Evolutionary conservation across 2,888 invertebrate species (phyloP), one percentile per base, ranked within the genome.

Genomic region (Branchipolynoe longqiensis): DNA sequence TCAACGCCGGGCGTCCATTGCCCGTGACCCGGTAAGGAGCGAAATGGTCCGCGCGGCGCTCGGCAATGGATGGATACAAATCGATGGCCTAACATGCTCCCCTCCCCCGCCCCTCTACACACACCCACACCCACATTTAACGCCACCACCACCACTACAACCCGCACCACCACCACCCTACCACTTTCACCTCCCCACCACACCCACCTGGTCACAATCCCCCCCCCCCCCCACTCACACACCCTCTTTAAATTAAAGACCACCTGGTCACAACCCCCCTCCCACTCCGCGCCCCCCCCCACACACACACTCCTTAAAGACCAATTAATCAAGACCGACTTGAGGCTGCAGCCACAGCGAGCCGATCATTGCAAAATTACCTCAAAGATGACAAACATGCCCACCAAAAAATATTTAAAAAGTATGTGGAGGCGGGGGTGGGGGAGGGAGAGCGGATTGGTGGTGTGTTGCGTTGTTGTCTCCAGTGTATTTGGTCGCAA

Each of bases 81-180:
- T 78, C 78, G 78, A 78, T 78, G 78, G 78, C 28, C 78, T 78
- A 78, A 78, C 78, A 78, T 48, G 78, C 78, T 28, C 78, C 48
- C n/a, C n/a, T n/a, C n/a, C n/a, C n/a, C n/a, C n/a, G n/a, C n/a
- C n/a, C n/a, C n/a, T n/a, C n/a, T n/a, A n/a, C n/a, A n/a, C n/a
- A n/a, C n/a, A n/a, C n/a, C n/a, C n/a, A n/a, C n/a, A n/a, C n/a
- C n/a, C n/a, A n/a, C n/a, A n/a, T n/a, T n/a, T n/a, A n/a, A n/a
- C n/a, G n/a, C n/a, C n/a, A n/a, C n/a, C n/a, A n/a, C n/a, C n/a
- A n/a, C n/a, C n/a, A n/a, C n/a, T n/a, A n/a, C n/a, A n/a, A n/a
- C n/a, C n/a, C n/a, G n/a, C n/a, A n/a, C n/a, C n/a, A n/a, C n/a
- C n/a, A n/a, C n/a, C n/a, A n/a, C n/a, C n/a, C n/a, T n/a, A n/a